Percentiles rank a stretch among this genome's conserved stretches.
Evolutionary conservation across 2,888 invertebrate species (phyloP).

Genomic region (Epicampocera succincta): DNA sequence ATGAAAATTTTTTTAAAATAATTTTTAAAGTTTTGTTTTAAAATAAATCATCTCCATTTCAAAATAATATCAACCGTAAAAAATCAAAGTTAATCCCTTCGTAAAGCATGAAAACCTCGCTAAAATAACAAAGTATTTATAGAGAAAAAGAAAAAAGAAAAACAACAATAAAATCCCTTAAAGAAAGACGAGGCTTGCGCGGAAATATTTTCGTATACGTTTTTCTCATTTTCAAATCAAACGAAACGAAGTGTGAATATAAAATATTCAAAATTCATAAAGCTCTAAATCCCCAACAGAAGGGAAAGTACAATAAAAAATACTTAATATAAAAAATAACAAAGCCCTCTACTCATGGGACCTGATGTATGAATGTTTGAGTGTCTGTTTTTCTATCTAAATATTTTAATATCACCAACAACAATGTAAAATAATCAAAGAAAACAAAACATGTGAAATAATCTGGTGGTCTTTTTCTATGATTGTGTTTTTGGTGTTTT

Average conservation of each 20-base stretch:
- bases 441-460: conserved; percentile 48
- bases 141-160: not conserved
- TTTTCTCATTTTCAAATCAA: conserved; percentile 28
- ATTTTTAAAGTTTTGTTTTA: conserved; percentile 16
- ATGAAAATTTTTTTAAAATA: no score
- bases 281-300: conserved; percentile 61
- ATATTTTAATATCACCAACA: conserved; percentile 43
- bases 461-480: conserved; percentile 26
- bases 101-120: conserved; percentile 29
- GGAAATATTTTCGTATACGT: not conserved
- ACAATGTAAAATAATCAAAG: conserved; percentile 33
- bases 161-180: conserved; percentile 45
- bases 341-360: not conserved
- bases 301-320: conserved; percentile 30
- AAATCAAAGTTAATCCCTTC: conserved; percentile 64
- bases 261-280: conserved; percentile 68
- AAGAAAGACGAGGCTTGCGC: conserved; percentile 46
- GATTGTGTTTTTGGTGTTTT: not conserved
- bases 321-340: conserved; percentile 8
- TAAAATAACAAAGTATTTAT: conserved; percentile 43
- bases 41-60: conserved; percentile 27
- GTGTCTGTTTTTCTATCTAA: conserved; percentile 10
- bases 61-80: conserved; percentile 56
- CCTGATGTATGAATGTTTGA: not conserved
- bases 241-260: conserved; percentile 62